Base-by-base conservation (phyloP, 2,888 invertebrate species). In the Coleophora deauratella region DNA sequence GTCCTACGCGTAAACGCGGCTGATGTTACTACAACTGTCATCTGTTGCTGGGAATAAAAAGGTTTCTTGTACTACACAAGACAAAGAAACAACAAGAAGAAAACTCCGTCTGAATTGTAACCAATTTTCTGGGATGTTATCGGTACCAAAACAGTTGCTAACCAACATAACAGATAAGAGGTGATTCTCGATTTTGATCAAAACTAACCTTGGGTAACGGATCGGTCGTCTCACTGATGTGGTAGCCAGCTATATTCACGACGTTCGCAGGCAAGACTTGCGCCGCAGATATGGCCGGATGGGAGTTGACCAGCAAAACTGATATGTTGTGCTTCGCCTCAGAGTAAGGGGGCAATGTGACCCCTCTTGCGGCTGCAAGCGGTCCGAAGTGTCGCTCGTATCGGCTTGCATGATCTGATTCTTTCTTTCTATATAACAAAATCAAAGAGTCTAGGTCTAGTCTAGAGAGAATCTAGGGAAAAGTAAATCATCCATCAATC, bases 231-330 rank as follows among this genome's bases (percentile, higher is more conserved):
- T 70, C 66, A 1, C 65, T 59, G 2, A 75, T 72, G 42, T 77
- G 76, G 35, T 65, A 78, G 0, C 78, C 78, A 1, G 59, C 78
- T 0, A 79, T 59, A 2, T 69, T 62, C 1, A 78, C 42, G 0
- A 68, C 71, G 14, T 78, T 78, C 0, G 74, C 69, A 0, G 77
- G 74, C 3, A 66, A 27, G 27, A 59, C 59, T 33, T 54, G 49
- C 0, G 69, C 56, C 0, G 57, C 49, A 0, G 59, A 54, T 9
- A 71, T 52, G 0, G 72, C 66, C 0, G 72, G 65, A 21, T 78
- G 72, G 0, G 72, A 61, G 50, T 76, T 76, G 0, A 65, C 55
- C 1, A 77, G 51, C 12, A 77, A 35, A 0, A 75, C 49, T 0
- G 73, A 71, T 0, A 72, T 47, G 41, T 77, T 66, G 36, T 62